Evolutionary conservation across 2,888 invertebrate species (phyloP).

Genomic region (Nephrotoma flavescens): DNA sequence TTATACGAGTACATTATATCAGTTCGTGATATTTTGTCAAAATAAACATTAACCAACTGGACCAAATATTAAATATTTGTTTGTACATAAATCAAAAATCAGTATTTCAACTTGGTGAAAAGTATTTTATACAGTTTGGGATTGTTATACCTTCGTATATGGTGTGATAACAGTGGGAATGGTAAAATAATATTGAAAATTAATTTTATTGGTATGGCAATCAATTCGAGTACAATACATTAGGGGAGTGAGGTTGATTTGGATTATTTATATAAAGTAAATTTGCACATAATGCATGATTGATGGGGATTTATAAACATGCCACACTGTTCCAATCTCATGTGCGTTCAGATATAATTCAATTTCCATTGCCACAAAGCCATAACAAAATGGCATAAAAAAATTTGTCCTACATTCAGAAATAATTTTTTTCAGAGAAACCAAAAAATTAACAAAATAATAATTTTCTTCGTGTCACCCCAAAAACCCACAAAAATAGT

Average conservation of each 20-base stretch:
- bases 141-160: background rate
- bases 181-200: background rate
- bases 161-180: background rate
- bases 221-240: no score
- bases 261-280: background rate
- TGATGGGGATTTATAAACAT: background rate
- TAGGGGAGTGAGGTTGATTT: background rate
- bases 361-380: background rate
- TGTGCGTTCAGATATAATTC: background rate
- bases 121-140: background rate
- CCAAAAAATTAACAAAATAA: background rate
- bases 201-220: background rate
- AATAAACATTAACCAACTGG: constrained; percentile 11
- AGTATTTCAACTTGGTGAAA: background rate
- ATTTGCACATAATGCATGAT: background rate
- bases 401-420: background rate
- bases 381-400: background rate
- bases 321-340: background rate
- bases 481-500: background rate
- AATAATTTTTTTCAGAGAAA: background rate
- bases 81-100: background rate
- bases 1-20: constrained; percentile 8
- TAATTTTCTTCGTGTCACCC: background rate
- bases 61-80: background rate
- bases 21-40: constrained; percentile 14